These are phyloP conservation scores for Euwallacea similis DNA, from an alignment of 1,140 invertebrate species.

Conservation along the genomic window DNA sequence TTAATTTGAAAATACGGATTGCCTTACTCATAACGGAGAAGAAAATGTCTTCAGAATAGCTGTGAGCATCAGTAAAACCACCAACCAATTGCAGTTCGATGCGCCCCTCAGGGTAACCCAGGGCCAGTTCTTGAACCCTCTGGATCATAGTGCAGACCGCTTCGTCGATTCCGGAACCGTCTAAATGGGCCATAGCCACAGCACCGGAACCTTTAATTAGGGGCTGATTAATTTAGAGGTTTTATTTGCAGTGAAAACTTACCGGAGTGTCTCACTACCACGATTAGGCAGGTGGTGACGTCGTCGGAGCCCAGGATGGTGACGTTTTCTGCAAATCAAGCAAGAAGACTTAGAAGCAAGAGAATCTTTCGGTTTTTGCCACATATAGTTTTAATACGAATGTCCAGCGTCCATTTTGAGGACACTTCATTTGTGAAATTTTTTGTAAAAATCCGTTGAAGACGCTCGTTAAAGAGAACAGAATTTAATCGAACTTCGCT, in stretches of 20 bases:
- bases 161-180: constrained; percentile 82
- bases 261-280: constrained; percentile 90
- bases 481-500: no score
- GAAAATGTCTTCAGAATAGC: constrained; percentile 87
- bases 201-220: constrained; percentile 75
- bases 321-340: constrained; percentile 73
- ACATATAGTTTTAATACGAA: no score
- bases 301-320: constrained; percentile 91
- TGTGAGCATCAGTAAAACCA: constrained; percentile 81
- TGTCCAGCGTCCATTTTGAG: no score
- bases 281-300: constrained; percentile 90
- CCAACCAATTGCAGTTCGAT: constrained; percentile 88
- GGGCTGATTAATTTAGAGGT: neutral
- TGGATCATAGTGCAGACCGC: constrained; percentile 78
- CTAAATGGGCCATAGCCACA: constrained; percentile 83
- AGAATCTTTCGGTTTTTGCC: no score
- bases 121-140: constrained; percentile 78
- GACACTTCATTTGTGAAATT: no score
- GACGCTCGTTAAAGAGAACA: no score
- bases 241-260: constrained; percentile 42
- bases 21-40: constrained; percentile 85
- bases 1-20: neutral
- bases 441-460: no score
- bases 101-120: constrained; percentile 82
- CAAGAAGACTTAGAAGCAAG: no score